Evolutionary conservation across 1,140 invertebrate species (phyloP), one percentile per base, ranked within the genome.

Genomic region (Aplysia californica): DNA sequence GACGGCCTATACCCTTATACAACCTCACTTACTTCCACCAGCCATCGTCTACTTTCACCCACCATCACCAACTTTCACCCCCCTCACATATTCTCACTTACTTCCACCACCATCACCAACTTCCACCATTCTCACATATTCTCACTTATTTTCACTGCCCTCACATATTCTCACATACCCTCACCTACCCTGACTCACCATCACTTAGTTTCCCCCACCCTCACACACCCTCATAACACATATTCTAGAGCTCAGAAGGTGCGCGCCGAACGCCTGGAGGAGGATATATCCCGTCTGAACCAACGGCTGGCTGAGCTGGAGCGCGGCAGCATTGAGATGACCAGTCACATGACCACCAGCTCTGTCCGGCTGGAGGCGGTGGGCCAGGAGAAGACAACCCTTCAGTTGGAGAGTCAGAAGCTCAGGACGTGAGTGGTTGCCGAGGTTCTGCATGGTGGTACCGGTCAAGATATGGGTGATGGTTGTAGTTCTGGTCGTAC

Each of bases 181-280:
- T n/a, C n/a, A n/a, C n/a, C n/a, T n/a, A n/a, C n/a, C n/a, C n/a
- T n/a, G n/a, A n/a, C n/a, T n/a, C n/a, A n/a, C n/a, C n/a, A 29
- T 65, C 10, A 31, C 61, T 15, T 65, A 41, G 23, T 23, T 39
- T 23, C 29, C 44, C 66, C 38, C 15, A 3, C 39, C 1, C 38
- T 3, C 39, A 4, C 18, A 18, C 26, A 50, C 67, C 41, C 2
- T 38, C 18, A 36, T 29, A 2, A 2, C 35, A 39, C 1, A n/a
- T n/a, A n/a, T n/a, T n/a, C n/a, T n/a, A 89, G 88, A 80, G 85
- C 87, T 21, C 87, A 89, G 81, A 89, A 89, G 75, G 85, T 86
- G 74, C 80, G 86, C 35, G 87, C 87, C 0, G 81, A 85, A 23
- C 79, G 82, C 67, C 83, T 83, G 70, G 86, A 89, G 64, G 85